Evolutionary conservation across 2,888 invertebrate species (phyloP).

Genomic region (Seladonia tumulorum): DNA sequence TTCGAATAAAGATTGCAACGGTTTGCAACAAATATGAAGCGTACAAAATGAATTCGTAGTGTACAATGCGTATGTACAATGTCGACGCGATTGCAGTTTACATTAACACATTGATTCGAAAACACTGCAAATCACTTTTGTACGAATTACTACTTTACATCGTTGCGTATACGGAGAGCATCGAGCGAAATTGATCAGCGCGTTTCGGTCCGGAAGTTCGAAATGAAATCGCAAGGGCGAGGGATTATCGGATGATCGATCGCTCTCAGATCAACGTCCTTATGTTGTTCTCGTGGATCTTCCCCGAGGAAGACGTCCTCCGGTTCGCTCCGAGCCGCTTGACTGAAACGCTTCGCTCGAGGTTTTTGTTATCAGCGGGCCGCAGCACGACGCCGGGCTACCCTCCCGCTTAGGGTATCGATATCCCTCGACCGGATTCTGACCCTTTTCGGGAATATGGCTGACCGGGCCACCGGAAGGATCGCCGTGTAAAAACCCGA

Average conservation of each 20-base stretch:
- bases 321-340: not conserved
- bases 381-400: conserved; percentile 59
- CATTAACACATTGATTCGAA: too few relatives aligned
- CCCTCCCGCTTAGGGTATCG: conserved; percentile 50
- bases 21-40: too few relatives aligned
- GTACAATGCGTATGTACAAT: too few relatives aligned
- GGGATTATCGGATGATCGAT: not conserved
- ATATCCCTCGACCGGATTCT: conserved; percentile 49
- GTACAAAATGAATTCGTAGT: too few relatives aligned
- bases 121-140: too few relatives aligned
- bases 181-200: too few relatives aligned
- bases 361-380: conserved; percentile 77
- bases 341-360: conserved; percentile 28
- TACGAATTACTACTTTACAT: too few relatives aligned
- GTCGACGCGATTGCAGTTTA: too few relatives aligned
- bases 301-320: not conserved
- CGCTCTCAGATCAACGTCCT: not conserved
- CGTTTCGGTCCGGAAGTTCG: too few relatives aligned
- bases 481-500: conserved; percentile 70
- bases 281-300: conserved; percentile 16
- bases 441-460: conserved; percentile 62
- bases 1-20: too few relatives aligned
- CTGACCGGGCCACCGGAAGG: conserved; percentile 24
- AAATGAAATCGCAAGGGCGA: not conserved
- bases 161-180: too few relatives aligned